Percentiles rank a stretch among this genome's conserved stretches.
These are phyloP conservation scores for Spodoptera picta DNA, from an alignment of 2,888 invertebrate species.

Conservation along the genomic window DNA sequence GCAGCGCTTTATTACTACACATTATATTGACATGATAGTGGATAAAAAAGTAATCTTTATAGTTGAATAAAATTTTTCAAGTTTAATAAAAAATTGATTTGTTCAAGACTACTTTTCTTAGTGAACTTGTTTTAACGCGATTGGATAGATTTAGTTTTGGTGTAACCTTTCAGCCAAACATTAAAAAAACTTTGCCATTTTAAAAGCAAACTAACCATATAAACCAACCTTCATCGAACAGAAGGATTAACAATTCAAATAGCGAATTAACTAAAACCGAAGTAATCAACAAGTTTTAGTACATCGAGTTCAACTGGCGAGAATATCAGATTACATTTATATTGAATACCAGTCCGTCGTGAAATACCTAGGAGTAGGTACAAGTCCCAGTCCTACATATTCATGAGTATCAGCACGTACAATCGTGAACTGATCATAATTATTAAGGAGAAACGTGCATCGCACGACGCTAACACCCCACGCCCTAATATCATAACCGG, in stretches of 20 bases:
- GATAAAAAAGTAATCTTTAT: slow-evolving; percentile 1
- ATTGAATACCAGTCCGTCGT: slow-evolving; percentile 33
- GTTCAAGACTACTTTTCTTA: no score
- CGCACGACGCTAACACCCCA: slow-evolving; percentile 4
- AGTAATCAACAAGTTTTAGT: slow-evolving; percentile 34
- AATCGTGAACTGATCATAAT: slow-evolving; percentile 39
- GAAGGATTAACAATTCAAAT: no score
- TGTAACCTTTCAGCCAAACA: no score
- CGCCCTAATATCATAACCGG: no score
- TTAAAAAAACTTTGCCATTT: no score
- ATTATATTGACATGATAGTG: slow-evolving; percentile 42
- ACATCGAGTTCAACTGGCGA: slow-evolving; percentile 11
- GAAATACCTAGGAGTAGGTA: slow-evolving; percentile 1
- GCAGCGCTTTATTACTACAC: slow-evolving; percentile 48
- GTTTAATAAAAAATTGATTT: no score
- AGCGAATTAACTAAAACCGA: not conserved
- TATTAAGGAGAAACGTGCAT: slow-evolving; percentile 10
- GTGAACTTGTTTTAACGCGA: no score
- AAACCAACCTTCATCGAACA: no score
- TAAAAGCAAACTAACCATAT: no score
- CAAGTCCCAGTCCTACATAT: slow-evolving; percentile 23
- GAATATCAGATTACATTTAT: slow-evolving; percentile 35
- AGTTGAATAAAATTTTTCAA: no score
- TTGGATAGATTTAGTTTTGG: no score
- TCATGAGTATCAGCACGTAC: slow-evolving; percentile 32